Evolutionary conservation across 2,113 vertebrate genomes (phyloP), one percentile per base, ranked within the genome.

Genomic region (Malurus alboscapulatus): DNA sequence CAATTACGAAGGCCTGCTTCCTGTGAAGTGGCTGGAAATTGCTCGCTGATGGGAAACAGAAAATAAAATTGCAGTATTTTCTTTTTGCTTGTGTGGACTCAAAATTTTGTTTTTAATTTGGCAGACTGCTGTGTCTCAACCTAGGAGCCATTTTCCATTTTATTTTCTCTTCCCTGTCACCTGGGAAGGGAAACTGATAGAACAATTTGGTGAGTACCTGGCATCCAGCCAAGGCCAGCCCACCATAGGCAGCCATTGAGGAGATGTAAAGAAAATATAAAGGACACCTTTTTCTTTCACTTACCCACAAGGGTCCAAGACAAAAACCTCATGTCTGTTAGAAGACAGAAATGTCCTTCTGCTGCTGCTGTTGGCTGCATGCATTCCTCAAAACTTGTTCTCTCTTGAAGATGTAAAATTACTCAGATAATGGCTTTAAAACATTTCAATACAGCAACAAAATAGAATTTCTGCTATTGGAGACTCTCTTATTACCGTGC

Each of bases 61-160:
- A 6, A 36, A 53, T 25, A 25, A 71, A 61, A 53, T 53, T 36
- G 14, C 6, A 22, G 10, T 22, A 22, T 44, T 58, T 81, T 21
- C 22, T 61, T 38, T 30, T 71, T 53, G 12, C 25, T 71, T 34
- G 30, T 24, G 6, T 25, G n/a, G 0, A 0, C 18, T 51, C 12
- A 71, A 44, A 61, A 24, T 53, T 36, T 25, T 0, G 0, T 25
- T 36, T 61, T 22, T 12, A 5, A 24, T 61, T 44, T 30, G 32
- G 12, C 9, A 44, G 34, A 44, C 10, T 25, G 6, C 19, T 9
- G 30, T 51, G 7, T 44, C 36, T 44, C 25, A 51, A 8, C 6
- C 36, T 34, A 34, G 12, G 18, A 24, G 19, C 9, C 17, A 14
- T 44, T 82, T 82, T 29, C 30, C 25, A 30, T 51, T 9, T 59